A percentile compares a stretch with the other conserved stretches of the same genome.
These are phyloP conservation scores for Metopolophium dirhodum DNA, from an alignment of 1,140 invertebrate genomes.

Conservation along the genomic window DNA sequence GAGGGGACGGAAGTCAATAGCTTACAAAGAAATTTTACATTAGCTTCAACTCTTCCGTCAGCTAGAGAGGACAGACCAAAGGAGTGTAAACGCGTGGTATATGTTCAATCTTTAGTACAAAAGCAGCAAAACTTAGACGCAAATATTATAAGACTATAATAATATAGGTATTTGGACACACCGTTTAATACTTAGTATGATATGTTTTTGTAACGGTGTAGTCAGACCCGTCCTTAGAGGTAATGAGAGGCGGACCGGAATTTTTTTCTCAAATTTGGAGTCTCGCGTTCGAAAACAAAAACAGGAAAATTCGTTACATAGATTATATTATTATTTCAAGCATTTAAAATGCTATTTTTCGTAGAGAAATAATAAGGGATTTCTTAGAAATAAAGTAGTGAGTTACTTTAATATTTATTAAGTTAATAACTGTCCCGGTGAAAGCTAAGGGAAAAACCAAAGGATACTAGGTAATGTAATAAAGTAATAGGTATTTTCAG, in stretches of 20 bases:
- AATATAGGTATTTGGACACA: neutral
- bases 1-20: too few species aligned
- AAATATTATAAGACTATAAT: neutral
- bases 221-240: neutral
- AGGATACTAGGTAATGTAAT: too few species aligned
- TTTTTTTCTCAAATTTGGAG: neutral
- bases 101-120: too few species aligned
- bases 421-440: neutral
- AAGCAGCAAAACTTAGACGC: too few species aligned
- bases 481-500: neutral
- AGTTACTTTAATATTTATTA: neutral
- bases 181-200: neutral
- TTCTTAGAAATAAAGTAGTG: neutral
- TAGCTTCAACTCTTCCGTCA: too few species aligned
- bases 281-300: neutral
- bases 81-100: too few species aligned
- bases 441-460: neutral
- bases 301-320: neutral
- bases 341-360: neutral
- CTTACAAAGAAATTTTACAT: too few species aligned
- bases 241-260: fast-evolving
- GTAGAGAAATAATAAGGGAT: neutral
- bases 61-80: too few species aligned
- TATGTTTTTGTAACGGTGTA: neutral
- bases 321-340: neutral